These are phyloP conservation scores for Halcyon badia DNA, from an alignment of 2,797 vertebrate species.

Conservation along the genomic window DNA sequence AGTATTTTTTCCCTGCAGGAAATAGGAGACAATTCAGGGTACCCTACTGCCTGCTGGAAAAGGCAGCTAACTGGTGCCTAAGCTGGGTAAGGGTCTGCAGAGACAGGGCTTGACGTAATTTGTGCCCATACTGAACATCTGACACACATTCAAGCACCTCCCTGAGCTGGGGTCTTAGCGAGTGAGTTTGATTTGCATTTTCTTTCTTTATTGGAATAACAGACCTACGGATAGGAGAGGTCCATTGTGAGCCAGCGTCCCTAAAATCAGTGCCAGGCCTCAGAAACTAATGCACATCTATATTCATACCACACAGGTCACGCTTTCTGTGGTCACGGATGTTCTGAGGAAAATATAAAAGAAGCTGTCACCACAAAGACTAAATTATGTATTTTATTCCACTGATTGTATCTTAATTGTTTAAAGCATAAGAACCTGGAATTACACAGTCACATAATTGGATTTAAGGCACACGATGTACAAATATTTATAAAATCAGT, in stretches of 20 bases:
- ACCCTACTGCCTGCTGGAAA: background rate
- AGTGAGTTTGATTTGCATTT: background rate
- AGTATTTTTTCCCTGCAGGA: background rate
- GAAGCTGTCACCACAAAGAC: background rate
- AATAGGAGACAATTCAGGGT: background rate
- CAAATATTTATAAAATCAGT: constrained; percentile 41
- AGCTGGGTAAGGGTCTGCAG: background rate
- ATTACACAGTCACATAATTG: constrained; percentile 33
- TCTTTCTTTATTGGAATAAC: background rate
- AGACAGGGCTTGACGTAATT: background rate
- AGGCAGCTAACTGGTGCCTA: background rate
- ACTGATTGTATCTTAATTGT: constrained; percentile 33
- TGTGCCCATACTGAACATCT: background rate
- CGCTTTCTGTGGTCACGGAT: background rate
- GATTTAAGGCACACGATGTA: constrained; percentile 57
- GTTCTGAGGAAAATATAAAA: background rate
- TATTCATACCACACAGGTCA: background rate
- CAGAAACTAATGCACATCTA: background rate
- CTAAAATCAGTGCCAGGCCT: background rate
- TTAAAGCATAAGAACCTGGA: constrained; percentile 15
- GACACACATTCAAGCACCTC: background rate
- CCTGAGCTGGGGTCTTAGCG: background rate
- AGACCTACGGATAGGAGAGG: background rate
- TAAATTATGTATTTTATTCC: constrained; percentile 19
- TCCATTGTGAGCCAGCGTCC: background rate